Evolutionary conservation across 2,888 invertebrate genomes (phyloP).

Genomic region (Melieria picta): DNA sequence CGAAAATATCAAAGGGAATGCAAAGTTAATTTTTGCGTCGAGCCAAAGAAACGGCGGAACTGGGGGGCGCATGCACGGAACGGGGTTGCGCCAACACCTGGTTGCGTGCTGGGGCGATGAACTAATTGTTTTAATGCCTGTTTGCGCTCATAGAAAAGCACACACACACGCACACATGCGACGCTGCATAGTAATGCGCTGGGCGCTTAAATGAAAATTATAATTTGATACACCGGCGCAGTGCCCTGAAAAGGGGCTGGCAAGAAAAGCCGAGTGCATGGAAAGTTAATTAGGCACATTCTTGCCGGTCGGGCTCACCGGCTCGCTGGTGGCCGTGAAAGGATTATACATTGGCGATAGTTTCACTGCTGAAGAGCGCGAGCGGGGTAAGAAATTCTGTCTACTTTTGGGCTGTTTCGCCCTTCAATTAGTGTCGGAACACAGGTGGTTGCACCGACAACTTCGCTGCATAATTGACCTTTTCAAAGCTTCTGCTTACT

Average conservation of each 20-base stretch:
- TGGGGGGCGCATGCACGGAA: not conserved
- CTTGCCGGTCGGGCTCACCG: no score
- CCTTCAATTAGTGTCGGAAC: no score
- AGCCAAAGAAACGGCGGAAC: not conserved
- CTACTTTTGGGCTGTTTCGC: no score
- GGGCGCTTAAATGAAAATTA: slow-evolving; percentile 1
- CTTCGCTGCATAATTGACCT: no score
- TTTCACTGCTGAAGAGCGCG: no score
- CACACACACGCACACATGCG: not conserved
- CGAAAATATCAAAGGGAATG: not conserved
- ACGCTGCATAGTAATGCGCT: not conserved
- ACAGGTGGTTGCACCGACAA: no score
- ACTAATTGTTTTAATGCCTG: slow-evolving; percentile 18
- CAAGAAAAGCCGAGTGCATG: no score
- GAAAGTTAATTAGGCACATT: no score
- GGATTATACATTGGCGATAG: no score
- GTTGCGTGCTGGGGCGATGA: not conserved
- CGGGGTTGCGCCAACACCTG: not conserved
- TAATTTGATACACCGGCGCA: slow-evolving; percentile 15
- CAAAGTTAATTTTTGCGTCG: not conserved
- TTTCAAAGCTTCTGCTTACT: no score
- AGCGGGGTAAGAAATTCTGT: no score
- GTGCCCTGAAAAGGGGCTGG: not conserved
- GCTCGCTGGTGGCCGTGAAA: no score
- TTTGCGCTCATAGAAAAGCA: not conserved